Base-by-base conservation (phyloP, 1,140 invertebrate genomes). In the Heliconius melpomene region DNA sequence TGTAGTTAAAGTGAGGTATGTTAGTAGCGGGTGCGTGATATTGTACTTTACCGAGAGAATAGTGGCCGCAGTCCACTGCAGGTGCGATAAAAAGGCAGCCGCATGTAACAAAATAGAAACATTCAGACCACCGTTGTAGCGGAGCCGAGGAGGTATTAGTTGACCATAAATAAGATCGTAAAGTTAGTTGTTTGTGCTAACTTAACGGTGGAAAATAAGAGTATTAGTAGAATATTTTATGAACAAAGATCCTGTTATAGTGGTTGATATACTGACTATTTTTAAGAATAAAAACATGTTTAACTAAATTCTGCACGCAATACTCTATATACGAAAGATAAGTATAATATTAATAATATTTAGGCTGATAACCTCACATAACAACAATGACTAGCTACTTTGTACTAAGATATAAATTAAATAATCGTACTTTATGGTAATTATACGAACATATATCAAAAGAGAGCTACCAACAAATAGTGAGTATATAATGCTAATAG, bases 31-130 rank as follows among this genome's bases (percentile, higher is more conserved):
- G 95, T 93, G 95, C 95, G 94, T 95, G 95, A 95, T 95, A 95
- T 94, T 95, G 95, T 95, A 96, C 95, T 93, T 96, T 96, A 95
- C 95, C 96, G 90, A 95, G 93, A 91, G 95, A 95, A 87, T 95
- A 95, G 89, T 93, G 94, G 89, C 92, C 94, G 92, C 95, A 95
- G 89, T 96, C 96, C 95, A 95, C 95, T 96, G 95, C 94, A 92
- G 91, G 92, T 91, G 94, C 91, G 93, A 94, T 94, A 94, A 92
- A 94, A 93, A 93, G 91, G 89, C 93, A 91, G 94, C 93, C 94
- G 94, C 95, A 95, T 95, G 94, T 92, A 95, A 95, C 94, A 95
- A 95, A 95, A 94, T 91, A 94, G 87, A 94, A 93, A 91, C 71
- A 83, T 94, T 93, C 90, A 92, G 88, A 94, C 88, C 85, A 75